phyloP scores from a whole-genome alignment of 2,888 invertebrate species.

The Tanytarsus gracilentus region DNA sequence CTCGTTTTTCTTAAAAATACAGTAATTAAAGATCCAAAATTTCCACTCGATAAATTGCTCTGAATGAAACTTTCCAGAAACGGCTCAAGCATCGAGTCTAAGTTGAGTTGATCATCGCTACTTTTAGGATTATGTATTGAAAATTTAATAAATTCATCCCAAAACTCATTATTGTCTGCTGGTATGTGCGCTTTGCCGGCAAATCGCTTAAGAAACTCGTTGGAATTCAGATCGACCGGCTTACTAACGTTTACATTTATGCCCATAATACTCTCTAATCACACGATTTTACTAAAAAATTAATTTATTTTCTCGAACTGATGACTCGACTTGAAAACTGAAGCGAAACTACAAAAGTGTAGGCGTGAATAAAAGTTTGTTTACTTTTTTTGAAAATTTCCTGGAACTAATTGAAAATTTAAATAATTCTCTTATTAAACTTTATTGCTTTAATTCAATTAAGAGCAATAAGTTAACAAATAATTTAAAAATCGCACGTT shows the following conservation, averaged over 20 bases:
- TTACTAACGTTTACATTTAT: conserved; percentile 69
- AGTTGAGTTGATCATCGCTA: conserved; percentile 68
- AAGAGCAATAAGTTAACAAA: too few species aligned
- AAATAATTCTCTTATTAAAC: too few species aligned
- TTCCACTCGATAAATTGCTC: conserved; percentile 82
- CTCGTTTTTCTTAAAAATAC: conserved; percentile 74
- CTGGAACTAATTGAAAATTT: too few species aligned
- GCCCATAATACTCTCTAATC: conserved; percentile 53
- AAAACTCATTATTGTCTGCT: conserved; percentile 82
- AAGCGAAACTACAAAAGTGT: not conserved
- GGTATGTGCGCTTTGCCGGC: conserved; percentile 71
- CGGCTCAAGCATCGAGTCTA: conserved; percentile 71
- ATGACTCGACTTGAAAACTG: not conserved
- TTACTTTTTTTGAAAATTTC: too few species aligned
- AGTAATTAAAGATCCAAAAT: conserved; percentile 77
- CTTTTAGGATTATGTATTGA: conserved; percentile 74
- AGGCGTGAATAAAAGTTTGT: too few species aligned
- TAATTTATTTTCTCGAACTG: not conserved
- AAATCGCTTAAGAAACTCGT: conserved; percentile 70
- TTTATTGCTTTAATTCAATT: conserved; percentile 2
- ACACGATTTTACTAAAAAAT: conserved; percentile 28
- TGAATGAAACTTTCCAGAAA: conserved; percentile 65
- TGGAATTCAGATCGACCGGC: conserved; percentile 68
- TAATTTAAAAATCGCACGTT: too few species aligned
- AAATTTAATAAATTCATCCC: conserved; percentile 89